Evolutionary conservation across 2,888 invertebrate genomes (phyloP).

Genomic region (Leptodirus hochenwartii): DNA sequence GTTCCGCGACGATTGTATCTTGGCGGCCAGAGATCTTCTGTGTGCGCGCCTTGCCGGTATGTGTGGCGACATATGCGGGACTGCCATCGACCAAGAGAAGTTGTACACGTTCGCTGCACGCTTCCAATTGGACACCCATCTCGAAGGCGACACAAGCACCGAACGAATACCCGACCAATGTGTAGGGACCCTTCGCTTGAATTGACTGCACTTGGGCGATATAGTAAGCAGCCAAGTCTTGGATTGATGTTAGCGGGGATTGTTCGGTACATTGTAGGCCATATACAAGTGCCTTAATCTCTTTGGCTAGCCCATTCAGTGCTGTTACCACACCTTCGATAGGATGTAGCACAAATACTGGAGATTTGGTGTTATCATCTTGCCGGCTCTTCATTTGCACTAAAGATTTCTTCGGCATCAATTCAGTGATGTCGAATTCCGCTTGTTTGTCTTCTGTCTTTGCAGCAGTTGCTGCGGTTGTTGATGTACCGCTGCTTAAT

Average conservation of each 20-base stretch:
- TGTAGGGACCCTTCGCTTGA: slow-evolving; percentile 71
- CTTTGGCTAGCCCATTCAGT: slow-evolving; percentile 50
- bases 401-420: slow-evolving; percentile 58
- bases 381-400: slow-evolving; percentile 41
- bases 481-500: slow-evolving; percentile 24
- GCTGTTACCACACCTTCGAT: slow-evolving; percentile 73
- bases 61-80: slow-evolving; percentile 60
- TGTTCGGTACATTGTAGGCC: slow-evolving; percentile 76
- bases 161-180: slow-evolving; percentile 86
- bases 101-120: slow-evolving; percentile 34
- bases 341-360: slow-evolving; percentile 62
- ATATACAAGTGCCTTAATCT: slow-evolving; percentile 58
- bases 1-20: slow-evolving; percentile 36
- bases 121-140: slow-evolving; percentile 75
- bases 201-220: slow-evolving; percentile 52
- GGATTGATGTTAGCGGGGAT: slow-evolving; percentile 54
- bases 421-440: slow-evolving; percentile 25
- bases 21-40: slow-evolving; percentile 34
- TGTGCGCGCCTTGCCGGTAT: slow-evolving; percentile 46
- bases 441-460: not conserved
- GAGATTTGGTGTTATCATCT: slow-evolving; percentile 18
- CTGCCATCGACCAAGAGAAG: slow-evolving; percentile 82
- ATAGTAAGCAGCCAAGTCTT: slow-evolving; percentile 54
- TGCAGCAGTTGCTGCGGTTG: slow-evolving; percentile 2
- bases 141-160: slow-evolving; percentile 91